Evolutionary conservation across 1,140 invertebrate genomes (phyloP).

Genomic region (Pseudomyrmex dendroicus): DNA sequence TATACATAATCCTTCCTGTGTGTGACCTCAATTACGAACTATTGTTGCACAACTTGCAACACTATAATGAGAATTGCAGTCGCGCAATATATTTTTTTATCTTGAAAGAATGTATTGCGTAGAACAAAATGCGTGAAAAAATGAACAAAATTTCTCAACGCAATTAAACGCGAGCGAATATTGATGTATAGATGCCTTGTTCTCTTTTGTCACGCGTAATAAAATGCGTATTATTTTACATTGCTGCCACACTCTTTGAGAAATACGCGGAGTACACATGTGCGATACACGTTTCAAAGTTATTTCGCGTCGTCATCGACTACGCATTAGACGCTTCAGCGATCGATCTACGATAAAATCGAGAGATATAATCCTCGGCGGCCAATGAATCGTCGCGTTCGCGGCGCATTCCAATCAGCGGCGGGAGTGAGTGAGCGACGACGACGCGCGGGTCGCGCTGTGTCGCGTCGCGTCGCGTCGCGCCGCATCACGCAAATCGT

Average conservation of each 20-base stretch:
- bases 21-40: constrained; percentile 2
- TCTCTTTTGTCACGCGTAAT: background rate
- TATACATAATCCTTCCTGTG: constrained; percentile 26
- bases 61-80: background rate
- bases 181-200: too few species aligned
- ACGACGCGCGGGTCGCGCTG: constrained; percentile 31
- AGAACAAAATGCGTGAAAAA: too few species aligned
- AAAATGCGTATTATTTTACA: background rate
- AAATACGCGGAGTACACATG: background rate
- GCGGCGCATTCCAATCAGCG: constrained; percentile 54
- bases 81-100: background rate
- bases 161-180: too few species aligned
- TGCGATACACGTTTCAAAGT: constrained; percentile 2
- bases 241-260: background rate
- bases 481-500: constrained; percentile 43
- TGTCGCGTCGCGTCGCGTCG: constrained; percentile 28
- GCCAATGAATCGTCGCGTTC: constrained; percentile 40
- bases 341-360: constrained; percentile 44
- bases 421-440: background rate
- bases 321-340: constrained; percentile 18
- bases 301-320: constrained; percentile 38
- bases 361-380: constrained; percentile 12
- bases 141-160: too few species aligned
- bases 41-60: constrained; percentile 9
- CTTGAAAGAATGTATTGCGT: background rate